Evolutionary conservation across 2,888 invertebrate genomes (phyloP), one percentile per base, ranked within the genome.

Genomic region (Nomada lathburiana): DNA sequence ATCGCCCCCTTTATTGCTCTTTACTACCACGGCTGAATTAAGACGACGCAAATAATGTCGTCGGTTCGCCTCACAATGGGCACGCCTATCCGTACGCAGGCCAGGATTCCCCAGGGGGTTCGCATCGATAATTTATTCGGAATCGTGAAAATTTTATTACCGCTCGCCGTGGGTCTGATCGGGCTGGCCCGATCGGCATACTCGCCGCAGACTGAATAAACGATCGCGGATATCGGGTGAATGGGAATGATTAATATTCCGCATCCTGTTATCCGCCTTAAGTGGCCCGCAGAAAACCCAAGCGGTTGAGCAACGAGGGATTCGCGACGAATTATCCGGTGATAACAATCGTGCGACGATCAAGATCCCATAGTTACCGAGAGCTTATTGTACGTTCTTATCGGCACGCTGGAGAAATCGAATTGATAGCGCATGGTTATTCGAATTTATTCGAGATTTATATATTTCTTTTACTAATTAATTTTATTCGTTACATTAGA

Each of bases 131-230:
- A 86, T 86, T 86, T 85, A 85, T 85, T 78, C 76, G 76, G 26
- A 82, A 86, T 84, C 82, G 82, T 82, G 82, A 80, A 82, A 70
- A 86, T 86, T 86, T 84, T 86, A 86, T 86, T 86, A 82, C 76
- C 70, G 75, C 53, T 53, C 53, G 53, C 53, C 53, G 53, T n/a
- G 53, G n/a, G 75, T 69, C 62, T 68, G 80, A 72, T 85, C 72
- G 71, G 55, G 50, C 23, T 26, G 64, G 73, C 55, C 64, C 53
- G 74, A 75, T 72, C 74, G 65, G 60, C n/a, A 18, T 26, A 16
- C 52, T 59, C 73, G 65, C 67, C 76, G 16, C 18, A n/a, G 29
- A 36, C 52, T 53, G 83, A 73, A 86, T 74, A 80, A 86, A 84
- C 67, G 83, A 87, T 85, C 78, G 75, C 76, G 84, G 87, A 82